Percentiles rank a stretch among this genome's conserved stretches.
Evolutionary conservation across 2,797 vertebrate species (phyloP).

Genomic region (Melanogrammus aeglefinus): DNA sequence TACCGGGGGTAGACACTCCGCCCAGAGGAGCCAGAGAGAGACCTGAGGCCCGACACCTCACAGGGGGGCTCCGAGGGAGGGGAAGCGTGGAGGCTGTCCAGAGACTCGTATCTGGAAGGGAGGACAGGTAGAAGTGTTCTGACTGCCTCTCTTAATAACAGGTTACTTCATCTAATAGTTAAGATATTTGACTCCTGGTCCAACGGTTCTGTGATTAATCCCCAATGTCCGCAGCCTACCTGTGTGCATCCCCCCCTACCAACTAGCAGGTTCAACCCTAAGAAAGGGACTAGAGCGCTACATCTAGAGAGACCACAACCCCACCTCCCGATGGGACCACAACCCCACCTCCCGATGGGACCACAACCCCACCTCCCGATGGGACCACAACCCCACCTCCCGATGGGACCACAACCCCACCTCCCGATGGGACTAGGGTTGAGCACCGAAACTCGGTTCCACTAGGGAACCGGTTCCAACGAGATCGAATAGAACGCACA

Average conservation of each 20-base stretch:
- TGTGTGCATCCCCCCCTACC: background rate
- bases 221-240: background rate
- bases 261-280: slow-evolving; percentile 49
- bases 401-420: background rate
- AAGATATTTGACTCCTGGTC: background rate
- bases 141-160: background rate
- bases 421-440: background rate
- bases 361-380: background rate
- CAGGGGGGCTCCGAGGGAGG: slow-evolving; percentile 50
- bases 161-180: background rate
- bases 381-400: background rate
- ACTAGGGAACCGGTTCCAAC: too few species aligned
- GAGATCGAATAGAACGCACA: too few species aligned
- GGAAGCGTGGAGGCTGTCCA: slow-evolving; percentile 82
- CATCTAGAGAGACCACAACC: background rate
- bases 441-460: too few species aligned
- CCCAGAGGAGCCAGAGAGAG: slow-evolving; percentile 61
- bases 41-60: slow-evolving; percentile 45
- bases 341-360: too few species aligned
- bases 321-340: slow-evolving; percentile 80
- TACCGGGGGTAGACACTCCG: slow-evolving; percentile 80
- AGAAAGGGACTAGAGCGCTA: slow-evolving; percentile 61
- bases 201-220: background rate
- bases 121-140: background rate
- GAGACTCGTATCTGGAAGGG: slow-evolving; percentile 84